Conservation (phyloP, 2,888 invertebrate genomes). For the Dolichopus griseipennis region DNA sequence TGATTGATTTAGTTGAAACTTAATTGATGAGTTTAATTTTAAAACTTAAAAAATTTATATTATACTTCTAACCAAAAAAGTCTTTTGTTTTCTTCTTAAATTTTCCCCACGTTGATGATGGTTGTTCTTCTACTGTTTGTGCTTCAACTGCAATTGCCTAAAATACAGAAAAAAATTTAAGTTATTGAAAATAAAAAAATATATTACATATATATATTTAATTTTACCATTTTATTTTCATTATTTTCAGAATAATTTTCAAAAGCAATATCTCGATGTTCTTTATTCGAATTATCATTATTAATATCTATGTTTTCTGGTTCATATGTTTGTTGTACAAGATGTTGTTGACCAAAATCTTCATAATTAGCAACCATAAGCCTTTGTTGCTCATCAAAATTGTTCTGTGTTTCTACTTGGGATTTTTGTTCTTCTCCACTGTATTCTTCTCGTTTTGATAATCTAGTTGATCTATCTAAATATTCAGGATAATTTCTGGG, state of each 20-base stretch:
- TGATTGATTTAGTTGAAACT: too few species aligned
- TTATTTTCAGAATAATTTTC: neutral
- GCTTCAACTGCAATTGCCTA: constrained; percentile 26
- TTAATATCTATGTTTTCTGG: neutral
- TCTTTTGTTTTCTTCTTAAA: constrained; percentile 28
- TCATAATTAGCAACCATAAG: constrained; percentile 15
- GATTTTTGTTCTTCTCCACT: constrained; percentile 17
- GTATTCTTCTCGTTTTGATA: constrained; percentile 21
- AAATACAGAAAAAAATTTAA: constrained; percentile 7
- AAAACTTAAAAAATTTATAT: too few species aligned
- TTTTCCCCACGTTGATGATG: constrained; percentile 30
- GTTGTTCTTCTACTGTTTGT: constrained; percentile 25
- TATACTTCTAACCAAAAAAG: constrained; percentile 14
- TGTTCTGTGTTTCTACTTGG: constrained; percentile 18
- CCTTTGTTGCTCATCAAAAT: constrained; percentile 18
- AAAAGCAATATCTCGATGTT: neutral
- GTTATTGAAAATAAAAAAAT: neutral
- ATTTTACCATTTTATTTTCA: neutral
- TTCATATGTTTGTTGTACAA: neutral
- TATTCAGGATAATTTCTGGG: neutral
- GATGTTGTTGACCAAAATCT: constrained; percentile 20
- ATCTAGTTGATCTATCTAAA: constrained; percentile 19
- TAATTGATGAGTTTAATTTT: too few species aligned
- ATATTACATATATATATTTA: neutral
- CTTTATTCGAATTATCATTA: neutral